Evolutionary conservation across 2,888 invertebrate species (phyloP).

Genomic region (Melolontha melolontha): DNA sequence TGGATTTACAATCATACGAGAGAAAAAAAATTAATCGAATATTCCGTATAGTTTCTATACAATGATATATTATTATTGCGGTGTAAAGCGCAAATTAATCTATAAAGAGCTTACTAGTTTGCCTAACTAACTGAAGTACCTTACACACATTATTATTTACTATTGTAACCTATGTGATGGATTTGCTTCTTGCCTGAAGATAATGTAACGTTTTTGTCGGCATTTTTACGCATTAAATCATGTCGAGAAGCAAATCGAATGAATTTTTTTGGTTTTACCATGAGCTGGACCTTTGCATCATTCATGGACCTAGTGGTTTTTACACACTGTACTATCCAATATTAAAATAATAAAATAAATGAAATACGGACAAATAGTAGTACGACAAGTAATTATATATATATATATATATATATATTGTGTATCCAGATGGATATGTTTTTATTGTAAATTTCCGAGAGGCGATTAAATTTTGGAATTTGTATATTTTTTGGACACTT

Average conservation of each 20-base stretch:
- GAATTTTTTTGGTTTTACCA: constrained; percentile 5
- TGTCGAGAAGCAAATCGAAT: constrained; percentile 13
- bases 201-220: neutral
- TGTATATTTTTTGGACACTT: constrained; percentile 5
- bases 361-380: no score
- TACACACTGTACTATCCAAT: no score
- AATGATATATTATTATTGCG: constrained; percentile 38
- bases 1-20: constrained; percentile 37
- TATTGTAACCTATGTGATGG: constrained; percentile 16
- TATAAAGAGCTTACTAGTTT: constrained; percentile 58
- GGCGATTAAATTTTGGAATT: neutral
- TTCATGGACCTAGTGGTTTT: constrained; percentile 3
- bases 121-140: constrained; percentile 50
- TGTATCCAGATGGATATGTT: no score
- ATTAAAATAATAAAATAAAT: no score
- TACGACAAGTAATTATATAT: no score
- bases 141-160: constrained; percentile 47
- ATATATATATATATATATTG: no score
- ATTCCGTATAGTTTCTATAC: constrained; percentile 40
- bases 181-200: constrained; percentile 41
- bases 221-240: no score
- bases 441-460: no score
- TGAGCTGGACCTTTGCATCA: neutral
- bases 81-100: constrained; percentile 50
- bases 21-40: constrained; percentile 29